Base-by-base conservation (phyloP, 1,140 invertebrate genomes). In the Drosophila ercepeae region DNA sequence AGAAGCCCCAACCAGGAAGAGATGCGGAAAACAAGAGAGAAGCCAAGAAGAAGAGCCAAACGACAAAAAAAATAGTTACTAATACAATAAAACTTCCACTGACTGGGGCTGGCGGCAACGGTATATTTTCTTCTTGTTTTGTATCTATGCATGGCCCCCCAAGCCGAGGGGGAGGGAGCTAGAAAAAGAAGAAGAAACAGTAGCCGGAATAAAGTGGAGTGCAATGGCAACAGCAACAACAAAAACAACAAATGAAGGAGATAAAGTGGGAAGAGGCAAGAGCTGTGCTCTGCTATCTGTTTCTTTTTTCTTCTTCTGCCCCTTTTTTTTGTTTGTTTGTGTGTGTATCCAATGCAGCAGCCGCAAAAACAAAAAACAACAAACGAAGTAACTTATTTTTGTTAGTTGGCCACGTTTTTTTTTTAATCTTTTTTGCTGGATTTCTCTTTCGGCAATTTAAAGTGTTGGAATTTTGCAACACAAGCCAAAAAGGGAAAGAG, bases 401-500 rank as follows among this genome's bases (percentile, higher is more conserved):
- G 75, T 79, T 74, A 69, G 75, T 63, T 81, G 36, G 57, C 68
- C 78, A 82, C 77, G 72, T 81, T 82, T 81, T 79, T 72, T 13
- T 11, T 59, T 44, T 44, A 45, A 46, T 51, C 53, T 50, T 65
- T 51, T 59, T 55, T 61, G 18, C 2, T 67, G 61, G 68, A 57
- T 74, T 82, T 73, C 69, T 64, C 59, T 77, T 82, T 77, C 42
- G 55, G 36, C 52, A 57, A 23, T 59, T 64, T 41, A 49, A 32
- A 32, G n/a, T 55, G 5, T 55, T 67, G 71, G 59, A 75, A 71
- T 82, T 50, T 60, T 16, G 23, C 49, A 52, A 48, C 29, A 36
- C 14, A 59, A 59, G 52, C 36, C 32, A 46, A 59, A 41, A 21
- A 53, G n/a, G n/a, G 3, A 55, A 59, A 42, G 18, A 60, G 36